These are phyloP conservation scores for Spinus pinus DNA, from an alignment of 2,797 vertebrate species.

Conservation along the genomic window DNA sequence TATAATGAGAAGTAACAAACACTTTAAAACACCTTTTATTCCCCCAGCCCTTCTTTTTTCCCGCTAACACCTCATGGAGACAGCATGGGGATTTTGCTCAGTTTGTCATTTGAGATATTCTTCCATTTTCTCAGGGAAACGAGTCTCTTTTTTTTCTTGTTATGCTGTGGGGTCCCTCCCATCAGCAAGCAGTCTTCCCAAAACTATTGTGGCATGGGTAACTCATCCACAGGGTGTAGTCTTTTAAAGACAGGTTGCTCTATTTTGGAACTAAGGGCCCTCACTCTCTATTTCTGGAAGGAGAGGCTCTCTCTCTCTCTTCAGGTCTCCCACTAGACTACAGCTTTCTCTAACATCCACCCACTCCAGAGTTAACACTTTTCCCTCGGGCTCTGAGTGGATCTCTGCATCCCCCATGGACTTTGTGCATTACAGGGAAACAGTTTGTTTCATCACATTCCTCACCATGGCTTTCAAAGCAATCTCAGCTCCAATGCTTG, in stretches of 20 bases:
- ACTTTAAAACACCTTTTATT: background rate
- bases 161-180: background rate
- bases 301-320: background rate
- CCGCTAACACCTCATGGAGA: background rate
- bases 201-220: background rate
- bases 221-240: fast-evolving
- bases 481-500: fast-evolving
- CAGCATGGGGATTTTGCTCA: background rate
- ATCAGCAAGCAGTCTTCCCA: background rate
- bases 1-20: background rate
- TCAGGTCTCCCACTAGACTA: background rate
- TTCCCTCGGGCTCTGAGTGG: fast-evolving
- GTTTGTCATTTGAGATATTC: fast-evolving
- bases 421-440: background rate
- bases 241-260: background rate
- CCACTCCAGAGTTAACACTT: background rate
- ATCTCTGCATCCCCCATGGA: fast-evolving
- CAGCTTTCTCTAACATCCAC: background rate
- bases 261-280: background rate
- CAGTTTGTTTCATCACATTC: background rate
- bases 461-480: background rate
- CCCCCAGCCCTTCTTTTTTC: background rate
- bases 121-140: background rate
- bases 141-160: too few relatives aligned
- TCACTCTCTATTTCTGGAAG: background rate